Conservation (phyloP, 2,797 vertebrate genomes). For the Chaunax sp. region DNA sequence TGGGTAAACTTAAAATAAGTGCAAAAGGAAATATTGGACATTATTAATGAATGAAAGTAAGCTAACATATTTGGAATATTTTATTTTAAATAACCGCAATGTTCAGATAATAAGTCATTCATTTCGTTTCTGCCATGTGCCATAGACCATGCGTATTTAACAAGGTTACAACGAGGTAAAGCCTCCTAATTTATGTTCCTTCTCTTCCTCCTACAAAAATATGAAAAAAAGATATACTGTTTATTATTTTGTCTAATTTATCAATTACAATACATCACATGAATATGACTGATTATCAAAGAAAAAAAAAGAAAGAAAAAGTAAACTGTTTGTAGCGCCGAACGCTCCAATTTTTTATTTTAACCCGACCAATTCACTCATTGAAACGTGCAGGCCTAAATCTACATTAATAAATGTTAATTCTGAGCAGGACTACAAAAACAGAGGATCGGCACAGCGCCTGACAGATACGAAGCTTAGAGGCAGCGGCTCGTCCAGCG, state of each 20-base stretch:
- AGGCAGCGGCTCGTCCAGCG: slow-evolving; percentile 15
- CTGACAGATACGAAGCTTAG: slow-evolving; percentile 6
- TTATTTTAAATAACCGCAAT: neutral
- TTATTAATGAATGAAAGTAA: neutral
- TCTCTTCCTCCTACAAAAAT: neutral
- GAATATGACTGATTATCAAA: neutral
- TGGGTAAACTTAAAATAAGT: neutral
- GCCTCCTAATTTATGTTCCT: too few species aligned
- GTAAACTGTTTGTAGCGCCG: too few species aligned
- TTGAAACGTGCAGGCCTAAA: neutral
- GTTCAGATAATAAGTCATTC: neutral
- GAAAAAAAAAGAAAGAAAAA: neutral
- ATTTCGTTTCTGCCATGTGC: neutral
- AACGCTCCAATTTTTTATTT: neutral
- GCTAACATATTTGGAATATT: neutral
- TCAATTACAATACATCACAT: neutral
- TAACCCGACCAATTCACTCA: neutral
- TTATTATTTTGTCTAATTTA: neutral
- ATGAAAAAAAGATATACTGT: neutral
- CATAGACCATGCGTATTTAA: neutral
- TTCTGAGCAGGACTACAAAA: slow-evolving; percentile 1
- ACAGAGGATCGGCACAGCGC: neutral
- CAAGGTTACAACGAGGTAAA: too few species aligned
- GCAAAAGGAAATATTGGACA: neutral
- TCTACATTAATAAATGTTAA: neutral